A percentile compares a stretch with the other conserved stretches of the same genome.
Conservation (phyloP, 2,888 invertebrate genomes). For the Ceriagrion tenellum region DNA sequence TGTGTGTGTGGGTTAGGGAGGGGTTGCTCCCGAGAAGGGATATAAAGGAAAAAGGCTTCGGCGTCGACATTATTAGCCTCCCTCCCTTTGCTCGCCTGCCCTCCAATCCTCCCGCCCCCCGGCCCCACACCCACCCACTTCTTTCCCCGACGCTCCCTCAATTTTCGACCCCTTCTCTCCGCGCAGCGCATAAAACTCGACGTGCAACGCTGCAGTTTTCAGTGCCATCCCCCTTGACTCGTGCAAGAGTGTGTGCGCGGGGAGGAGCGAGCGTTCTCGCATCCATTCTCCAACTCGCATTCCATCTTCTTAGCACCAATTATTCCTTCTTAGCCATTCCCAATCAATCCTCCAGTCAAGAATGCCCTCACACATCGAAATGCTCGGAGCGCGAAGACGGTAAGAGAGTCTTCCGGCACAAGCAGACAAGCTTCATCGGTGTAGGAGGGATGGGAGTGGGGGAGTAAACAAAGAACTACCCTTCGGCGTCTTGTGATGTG, state of each 20-base stretch:
- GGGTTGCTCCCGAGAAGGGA: not conserved
- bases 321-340: not conserved
- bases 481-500: no score
- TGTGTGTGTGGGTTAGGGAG: not conserved
- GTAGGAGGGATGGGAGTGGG: not conserved
- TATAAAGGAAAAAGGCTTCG: constrained; percentile 37
- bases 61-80: constrained; percentile 21
- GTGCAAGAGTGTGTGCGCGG: not conserved
- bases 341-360: no score
- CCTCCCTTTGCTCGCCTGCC: not conserved
- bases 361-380: no score
- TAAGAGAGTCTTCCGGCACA: not conserved
- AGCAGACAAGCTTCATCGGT: not conserved
- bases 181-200: constrained; percentile 17
- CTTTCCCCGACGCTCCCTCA: not conserved
- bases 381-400: not conserved
- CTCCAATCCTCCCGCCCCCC: not conserved
- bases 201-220: constrained; percentile 47
- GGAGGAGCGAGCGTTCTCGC: not conserved
- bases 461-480: no score
- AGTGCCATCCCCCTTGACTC: constrained; percentile 10
- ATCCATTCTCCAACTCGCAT: not conserved
- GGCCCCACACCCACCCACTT: not conserved
- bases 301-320: not conserved
- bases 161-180: not conserved